Base-by-base conservation (phyloP, 2,797 vertebrate species). In the Sebastes elongatus region DNA sequence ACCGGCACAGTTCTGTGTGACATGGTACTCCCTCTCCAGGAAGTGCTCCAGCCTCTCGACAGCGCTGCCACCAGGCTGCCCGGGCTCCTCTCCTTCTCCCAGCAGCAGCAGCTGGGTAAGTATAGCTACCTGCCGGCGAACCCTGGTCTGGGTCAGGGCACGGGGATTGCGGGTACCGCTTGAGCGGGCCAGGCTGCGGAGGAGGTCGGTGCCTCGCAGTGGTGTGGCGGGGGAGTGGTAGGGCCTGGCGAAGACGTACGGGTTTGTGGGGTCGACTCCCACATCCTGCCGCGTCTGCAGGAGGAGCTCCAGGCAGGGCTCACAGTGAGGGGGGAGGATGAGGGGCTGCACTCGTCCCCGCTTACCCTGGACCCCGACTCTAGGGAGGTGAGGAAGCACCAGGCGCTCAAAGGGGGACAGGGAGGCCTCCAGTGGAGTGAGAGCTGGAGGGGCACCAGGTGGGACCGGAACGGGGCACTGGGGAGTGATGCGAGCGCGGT, bases 181-280 rank as follows among this genome's bases (percentile, higher is more conserved):
- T 11, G 96, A 95, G 38, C 95, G 95, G 5, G 96, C 96, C 78
- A 96, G 84, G 80, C 95, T 96, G 46, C 96, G 94, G 4, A 96
- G 93, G 23, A 96, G 92, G 78, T 96, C 96, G 0, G 96, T 96
- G n/a, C 96, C 96, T 16, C 96, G 89, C 42, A 96, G 92, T 0
- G 96, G 96, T 0, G 96, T 96, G 65, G 96, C 96, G 0, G 96
- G 95, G 6, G 95, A 96, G 89, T 96, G 96, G 89, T 95, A 96
- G 0, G 96, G 96, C 61, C 96, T 86, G 33, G 96, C 96, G 6
- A 96, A 96, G 25, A 96, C 89, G 1, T 95, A 96, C 0, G 93
- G 95, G 85, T 96, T 96, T 25, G 89, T 76, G 0, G 95, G 95
- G 77, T 96, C 96, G 0, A 96, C 95, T 13, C 96, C 96, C 4